Base-by-base conservation (phyloP, 2,113 vertebrate species). In the Catharus fuscescens region DNA sequence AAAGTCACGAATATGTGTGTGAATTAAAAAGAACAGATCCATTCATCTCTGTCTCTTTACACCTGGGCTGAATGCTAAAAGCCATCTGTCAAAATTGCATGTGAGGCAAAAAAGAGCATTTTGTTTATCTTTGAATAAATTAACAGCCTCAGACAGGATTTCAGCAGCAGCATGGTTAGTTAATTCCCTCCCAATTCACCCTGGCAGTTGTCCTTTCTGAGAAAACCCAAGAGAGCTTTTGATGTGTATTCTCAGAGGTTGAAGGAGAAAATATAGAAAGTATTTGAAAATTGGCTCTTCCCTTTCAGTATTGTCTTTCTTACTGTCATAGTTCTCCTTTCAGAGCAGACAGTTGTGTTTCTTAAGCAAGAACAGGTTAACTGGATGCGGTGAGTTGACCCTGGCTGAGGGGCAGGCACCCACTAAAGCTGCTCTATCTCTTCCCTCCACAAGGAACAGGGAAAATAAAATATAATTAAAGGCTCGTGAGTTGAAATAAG, bases 91-190 rank as follows among this genome's bases (percentile, higher is more conserved):
- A 98, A 95, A 97, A 94, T 26, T 73, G 42, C 52, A 84, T 70
- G 67, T 42, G 70, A 96, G 31, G 47, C 56, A 97, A 93, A 91
- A 91, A 97, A 96, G 85, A 93, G 21, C 4, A 36, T 95, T 98
- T 97, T 98, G 95, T 97, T 97, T 97, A 95, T 95, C 85, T 93
- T 64, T 94, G 96, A 93, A 97, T 97, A 97, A 97, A 98, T 96
- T 96, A 97, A 95, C 90, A 60, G 69, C 26, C 61, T 92, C 28
- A 25, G 73, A 96, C 86, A 76, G 42, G 48, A 79, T 97, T 97
- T 97, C 85, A 95, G 88, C 80, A 84, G 64, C 93, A 90, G 52
- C 80, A 54, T 10, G 12, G 60, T 64, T 62, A 79, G 54, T 50
- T 48, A 5, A 89, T 95, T 94, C 56, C 24, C 24, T 96, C 82